Conservation (phyloP, 1,140 invertebrate genomes). For the Drosophila tani region DNA sequence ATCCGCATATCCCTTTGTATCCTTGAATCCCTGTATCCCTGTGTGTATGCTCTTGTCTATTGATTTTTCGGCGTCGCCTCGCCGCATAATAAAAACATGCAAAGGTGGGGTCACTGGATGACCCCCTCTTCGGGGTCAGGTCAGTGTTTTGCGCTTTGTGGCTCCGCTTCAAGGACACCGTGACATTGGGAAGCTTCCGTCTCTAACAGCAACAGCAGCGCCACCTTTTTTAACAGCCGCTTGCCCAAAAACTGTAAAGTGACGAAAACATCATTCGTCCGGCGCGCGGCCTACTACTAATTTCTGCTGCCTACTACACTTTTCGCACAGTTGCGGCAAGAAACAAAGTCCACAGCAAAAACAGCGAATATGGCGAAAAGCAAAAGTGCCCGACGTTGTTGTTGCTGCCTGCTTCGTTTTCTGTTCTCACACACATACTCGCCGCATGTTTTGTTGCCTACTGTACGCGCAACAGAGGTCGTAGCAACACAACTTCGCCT, state of each 20-base stretch:
- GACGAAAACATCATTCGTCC: constrained; percentile 8
- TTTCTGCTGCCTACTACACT: constrained; percentile 47
- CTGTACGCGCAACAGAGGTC: constrained; percentile 65
- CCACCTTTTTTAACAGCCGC: constrained; percentile 49
- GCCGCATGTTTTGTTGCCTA: constrained; percentile 81
- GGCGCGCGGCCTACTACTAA: constrained; percentile 25
- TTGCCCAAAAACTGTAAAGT: constrained; percentile 38
- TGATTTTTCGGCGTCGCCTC: constrained; percentile 56
- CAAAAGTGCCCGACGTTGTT: constrained; percentile 27
- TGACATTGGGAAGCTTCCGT: constrained; percentile 45
- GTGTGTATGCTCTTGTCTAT: constrained; percentile 55
- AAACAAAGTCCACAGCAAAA: constrained; percentile 30
- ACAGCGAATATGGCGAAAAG: constrained; percentile 28
- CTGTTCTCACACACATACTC: constrained; percentile 47
- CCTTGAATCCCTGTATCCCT: constrained; percentile 16
- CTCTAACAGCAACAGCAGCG: constrained; percentile 21
- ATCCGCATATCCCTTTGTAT: constrained; percentile 13
- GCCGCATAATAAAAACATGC: constrained; percentile 33
- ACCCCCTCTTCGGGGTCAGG: constrained; percentile 53
- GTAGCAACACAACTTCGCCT: constrained; percentile 37
- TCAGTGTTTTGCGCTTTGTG: constrained; percentile 41
- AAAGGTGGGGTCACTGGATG: constrained; percentile 6
- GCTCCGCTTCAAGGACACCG: constrained; percentile 66
- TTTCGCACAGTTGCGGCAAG: constrained; percentile 44
- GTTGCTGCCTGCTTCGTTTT: constrained; percentile 39